These are phyloP conservation scores for Ceryle rudis DNA, from an alignment of 2,797 vertebrate species.

Conservation along the genomic window DNA sequence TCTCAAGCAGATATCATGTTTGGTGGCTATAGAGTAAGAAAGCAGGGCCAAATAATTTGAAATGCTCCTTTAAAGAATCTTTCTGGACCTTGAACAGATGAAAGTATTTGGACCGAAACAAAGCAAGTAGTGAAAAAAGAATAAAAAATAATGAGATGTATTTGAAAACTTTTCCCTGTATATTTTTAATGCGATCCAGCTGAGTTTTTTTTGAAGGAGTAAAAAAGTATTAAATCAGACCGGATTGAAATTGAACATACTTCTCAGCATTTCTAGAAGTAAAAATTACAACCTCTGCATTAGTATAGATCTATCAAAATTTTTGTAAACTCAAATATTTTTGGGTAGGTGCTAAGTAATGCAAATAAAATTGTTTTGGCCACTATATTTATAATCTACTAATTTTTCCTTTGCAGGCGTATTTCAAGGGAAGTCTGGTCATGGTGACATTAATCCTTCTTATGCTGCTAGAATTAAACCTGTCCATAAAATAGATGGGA, in stretches of 20 bases:
- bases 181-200: background rate
- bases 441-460: background rate
- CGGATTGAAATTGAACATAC: background rate
- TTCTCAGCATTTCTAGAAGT: background rate
- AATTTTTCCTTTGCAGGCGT: background rate
- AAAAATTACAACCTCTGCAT: background rate
- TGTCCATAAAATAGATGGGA: background rate
- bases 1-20: background rate
- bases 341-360: background rate
- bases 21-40: background rate
- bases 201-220: background rate
- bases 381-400: background rate
- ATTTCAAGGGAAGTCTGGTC: background rate
- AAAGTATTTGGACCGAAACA: background rate
- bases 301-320: background rate
- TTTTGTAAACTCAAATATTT: background rate
- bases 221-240: background rate
- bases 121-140: background rate
- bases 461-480: background rate
- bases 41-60: background rate
- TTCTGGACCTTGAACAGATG: background rate
- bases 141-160: background rate
- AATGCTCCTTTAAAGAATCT: background rate
- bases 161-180: background rate
- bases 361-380: background rate